These are phyloP conservation scores for Acrocera orbiculus DNA, from an alignment of 2,888 invertebrate species.

Conservation along the genomic window DNA sequence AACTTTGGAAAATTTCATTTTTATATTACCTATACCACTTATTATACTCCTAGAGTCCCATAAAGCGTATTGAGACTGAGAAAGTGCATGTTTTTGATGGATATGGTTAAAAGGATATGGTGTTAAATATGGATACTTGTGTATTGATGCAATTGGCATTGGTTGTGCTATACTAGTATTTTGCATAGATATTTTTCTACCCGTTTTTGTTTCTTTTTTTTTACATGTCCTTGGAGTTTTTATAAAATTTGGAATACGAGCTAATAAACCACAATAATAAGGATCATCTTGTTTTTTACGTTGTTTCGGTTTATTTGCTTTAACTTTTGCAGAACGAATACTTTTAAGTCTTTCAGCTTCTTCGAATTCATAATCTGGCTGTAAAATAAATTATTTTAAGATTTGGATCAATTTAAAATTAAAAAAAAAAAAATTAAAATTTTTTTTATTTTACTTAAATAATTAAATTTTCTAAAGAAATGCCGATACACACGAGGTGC, in stretches of 20 bases:
- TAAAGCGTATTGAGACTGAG: conserved; percentile 28
- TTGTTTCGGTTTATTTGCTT: conserved; percentile 17
- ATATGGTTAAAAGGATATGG: conserved; percentile 27
- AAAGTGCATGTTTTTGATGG: conserved; percentile 27
- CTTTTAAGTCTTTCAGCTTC: too few relatives aligned
- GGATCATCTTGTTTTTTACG: conserved; percentile 42
- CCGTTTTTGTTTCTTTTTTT: conserved; percentile 14
- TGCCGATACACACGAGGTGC: too few relatives aligned
- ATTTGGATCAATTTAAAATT: neutral
- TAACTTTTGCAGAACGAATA: too few relatives aligned
- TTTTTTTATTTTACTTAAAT: too few relatives aligned
- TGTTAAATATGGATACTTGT: conserved; percentile 19
- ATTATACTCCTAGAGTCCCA: conserved; percentile 30
- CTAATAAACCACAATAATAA: conserved; percentile 50
- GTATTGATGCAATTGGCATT: conserved; percentile 27
- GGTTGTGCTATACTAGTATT: conserved; percentile 24
- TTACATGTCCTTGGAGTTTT: conserved; percentile 32
- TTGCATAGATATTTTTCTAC: conserved; percentile 29
- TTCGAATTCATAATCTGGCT: conserved; percentile 32
- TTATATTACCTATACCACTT: conserved; percentile 24
- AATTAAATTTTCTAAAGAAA: too few relatives aligned
- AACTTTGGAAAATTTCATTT: neutral
- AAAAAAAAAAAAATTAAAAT: too few relatives aligned
- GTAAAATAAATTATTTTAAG: too few relatives aligned
- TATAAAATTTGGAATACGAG: conserved; percentile 50